Conservation (phyloP, 2,113 vertebrate genomes). For the Lepisosteus osseus region DNA sequence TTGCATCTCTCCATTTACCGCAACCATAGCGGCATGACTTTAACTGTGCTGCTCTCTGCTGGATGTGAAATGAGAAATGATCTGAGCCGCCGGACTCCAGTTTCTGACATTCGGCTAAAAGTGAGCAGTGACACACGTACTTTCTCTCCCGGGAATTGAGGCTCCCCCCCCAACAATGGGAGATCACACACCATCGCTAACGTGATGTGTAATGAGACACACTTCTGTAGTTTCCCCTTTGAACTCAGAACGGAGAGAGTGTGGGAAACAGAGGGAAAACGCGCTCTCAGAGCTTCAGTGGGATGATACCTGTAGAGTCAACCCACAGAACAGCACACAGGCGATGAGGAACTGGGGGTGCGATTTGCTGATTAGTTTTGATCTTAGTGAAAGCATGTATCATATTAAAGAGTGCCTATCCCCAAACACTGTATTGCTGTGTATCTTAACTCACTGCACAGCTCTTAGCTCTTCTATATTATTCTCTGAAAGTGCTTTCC, state of each 20-base stretch:
- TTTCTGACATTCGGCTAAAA: neutral
- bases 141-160: slow-evolving; percentile 16
- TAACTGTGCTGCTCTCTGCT: neutral
- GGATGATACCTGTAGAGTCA: slow-evolving; percentile 39
- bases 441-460: no score
- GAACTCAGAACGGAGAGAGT: slow-evolving; percentile 46
- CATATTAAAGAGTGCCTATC: no score
- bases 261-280: slow-evolving; percentile 57
- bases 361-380: neutral
- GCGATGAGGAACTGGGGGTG: neutral
- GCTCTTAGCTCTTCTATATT: no score
- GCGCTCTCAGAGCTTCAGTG: slow-evolving; percentile 48
- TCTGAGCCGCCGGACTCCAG: no score
- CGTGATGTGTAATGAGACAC: slow-evolving; percentile 77
- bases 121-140: neutral
- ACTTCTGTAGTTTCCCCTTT: slow-evolving; percentile 56
- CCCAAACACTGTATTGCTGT: neutral
- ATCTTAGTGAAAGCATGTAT: no score
- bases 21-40: no score
- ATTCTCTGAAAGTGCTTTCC: no score
- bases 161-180: slow-evolving; percentile 57
- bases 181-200: slow-evolving; percentile 81
- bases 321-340: neutral
- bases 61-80: neutral
- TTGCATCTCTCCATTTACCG: no score